Conservation (phyloP, 2,888 invertebrate species). For the Cosmia pyralina region DNA sequence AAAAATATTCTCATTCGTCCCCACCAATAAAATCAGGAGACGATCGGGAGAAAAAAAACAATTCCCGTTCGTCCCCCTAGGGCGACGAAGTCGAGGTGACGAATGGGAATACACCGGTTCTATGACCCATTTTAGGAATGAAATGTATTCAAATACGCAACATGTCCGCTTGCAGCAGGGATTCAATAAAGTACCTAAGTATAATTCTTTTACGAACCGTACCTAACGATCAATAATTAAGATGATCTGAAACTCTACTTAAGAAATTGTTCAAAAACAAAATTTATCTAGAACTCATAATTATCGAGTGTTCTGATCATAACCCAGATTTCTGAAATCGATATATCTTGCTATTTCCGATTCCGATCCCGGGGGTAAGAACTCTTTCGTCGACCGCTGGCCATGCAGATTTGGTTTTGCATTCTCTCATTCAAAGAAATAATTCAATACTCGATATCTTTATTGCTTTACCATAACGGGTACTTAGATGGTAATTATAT, state of each 20-base stretch:
- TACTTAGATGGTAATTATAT: too few relatives aligned
- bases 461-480: too few relatives aligned
- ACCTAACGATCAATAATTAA: not conserved
- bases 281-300: too few relatives aligned
- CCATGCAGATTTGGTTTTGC: not conserved
- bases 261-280: not conserved
- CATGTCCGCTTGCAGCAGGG: not conserved
- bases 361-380: not conserved
- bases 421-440: not conserved
- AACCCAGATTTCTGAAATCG: conserved; percentile 1
- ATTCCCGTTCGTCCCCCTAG: too few relatives aligned
- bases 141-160: not conserved
- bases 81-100: too few relatives aligned
- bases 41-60: too few relatives aligned
- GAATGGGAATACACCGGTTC: too few relatives aligned
- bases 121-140: too few relatives aligned
- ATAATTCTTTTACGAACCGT: not conserved
- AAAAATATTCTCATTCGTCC: too few relatives aligned
- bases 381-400: not conserved
- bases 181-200: not conserved
- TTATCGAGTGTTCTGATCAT: not conserved
- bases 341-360: not conserved
- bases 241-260: not conserved
- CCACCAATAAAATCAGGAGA: too few relatives aligned
- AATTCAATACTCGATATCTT: too few relatives aligned